A percentile compares a stretch with the other conserved stretches of the same genome.
phyloP scores from a whole-genome alignment of 2,797 vertebrate genomes.

The Brotogeris chrysoptera region DNA sequence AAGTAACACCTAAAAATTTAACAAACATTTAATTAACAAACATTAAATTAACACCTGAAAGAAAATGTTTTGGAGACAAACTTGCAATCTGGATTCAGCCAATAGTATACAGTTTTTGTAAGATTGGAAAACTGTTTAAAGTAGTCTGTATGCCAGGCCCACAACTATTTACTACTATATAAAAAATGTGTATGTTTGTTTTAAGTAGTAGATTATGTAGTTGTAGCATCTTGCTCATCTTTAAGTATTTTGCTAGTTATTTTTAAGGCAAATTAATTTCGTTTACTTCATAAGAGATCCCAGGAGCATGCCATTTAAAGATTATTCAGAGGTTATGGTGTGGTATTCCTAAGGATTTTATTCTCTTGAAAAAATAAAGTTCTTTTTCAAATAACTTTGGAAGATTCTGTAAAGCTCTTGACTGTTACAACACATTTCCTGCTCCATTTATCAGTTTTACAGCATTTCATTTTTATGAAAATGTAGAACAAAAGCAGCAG shows the following conservation, averaged over 20 bases:
- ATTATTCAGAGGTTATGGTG: background rate
- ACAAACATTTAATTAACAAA: no score
- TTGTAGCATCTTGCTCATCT: background rate
- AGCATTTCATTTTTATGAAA: background rate
- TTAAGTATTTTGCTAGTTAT: conserved; percentile 5
- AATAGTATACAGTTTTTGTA: background rate
- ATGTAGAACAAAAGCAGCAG: background rate
- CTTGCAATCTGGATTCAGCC: background rate
- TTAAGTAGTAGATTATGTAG: background rate
- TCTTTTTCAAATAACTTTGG: background rate
- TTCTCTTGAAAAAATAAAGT: background rate
- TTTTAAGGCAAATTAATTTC: background rate
- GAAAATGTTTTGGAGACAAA: background rate
- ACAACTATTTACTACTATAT: background rate
- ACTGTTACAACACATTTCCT: background rate
- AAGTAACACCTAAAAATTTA: background rate
- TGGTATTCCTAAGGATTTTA: background rate
- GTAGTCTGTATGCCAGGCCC: background rate
- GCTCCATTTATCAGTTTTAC: background rate
- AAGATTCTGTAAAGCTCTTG: background rate
- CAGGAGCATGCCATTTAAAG: background rate
- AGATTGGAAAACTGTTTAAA: background rate
- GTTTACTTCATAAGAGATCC: background rate
- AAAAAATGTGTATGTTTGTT: background rate
- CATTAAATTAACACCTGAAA: background rate